phyloP scores from a whole-genome alignment of 2,113 vertebrate species.

The Sinocyclocheilus maitianheensis region DNA sequence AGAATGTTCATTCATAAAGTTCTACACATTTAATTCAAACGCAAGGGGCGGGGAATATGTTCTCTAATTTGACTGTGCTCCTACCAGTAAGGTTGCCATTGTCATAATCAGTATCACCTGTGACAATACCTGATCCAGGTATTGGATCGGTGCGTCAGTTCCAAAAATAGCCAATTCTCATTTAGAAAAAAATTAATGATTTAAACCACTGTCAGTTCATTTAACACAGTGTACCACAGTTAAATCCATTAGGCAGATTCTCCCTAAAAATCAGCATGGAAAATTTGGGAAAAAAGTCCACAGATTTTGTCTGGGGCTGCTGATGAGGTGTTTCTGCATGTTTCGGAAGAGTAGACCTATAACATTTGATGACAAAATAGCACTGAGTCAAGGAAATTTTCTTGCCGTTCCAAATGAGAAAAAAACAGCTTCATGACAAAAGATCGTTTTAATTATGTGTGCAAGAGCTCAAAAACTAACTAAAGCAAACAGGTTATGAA shows the following conservation, averaged over 20 bases:
- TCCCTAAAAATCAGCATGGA: not conserved
- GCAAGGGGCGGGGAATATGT: no score
- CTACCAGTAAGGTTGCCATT: no score
- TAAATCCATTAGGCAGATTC: not conserved
- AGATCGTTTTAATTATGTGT: slow-evolving; percentile 35
- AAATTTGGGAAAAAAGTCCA: not conserved
- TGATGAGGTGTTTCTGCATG: not conserved
- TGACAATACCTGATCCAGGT: not conserved
- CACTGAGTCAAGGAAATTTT: not conserved
- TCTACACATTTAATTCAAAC: not conserved
- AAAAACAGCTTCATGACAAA: not conserved
- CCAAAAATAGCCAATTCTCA: not conserved
- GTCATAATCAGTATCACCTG: not conserved
- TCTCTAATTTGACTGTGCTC: no score
- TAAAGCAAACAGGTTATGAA: slow-evolving; percentile 10
- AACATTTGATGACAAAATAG: not conserved
- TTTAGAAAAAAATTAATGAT: not conserved
- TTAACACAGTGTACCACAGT: not conserved
- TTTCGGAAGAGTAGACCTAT: not conserved
- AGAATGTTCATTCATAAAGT: not conserved
- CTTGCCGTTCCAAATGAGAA: not conserved
- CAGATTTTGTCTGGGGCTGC: not conserved
- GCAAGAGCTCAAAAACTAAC: slow-evolving; percentile 26
- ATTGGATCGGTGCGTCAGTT: not conserved
- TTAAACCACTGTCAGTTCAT: not conserved